Base-by-base conservation (phyloP, 1,140 invertebrate genomes). In the Solenopsis invicta region DNA sequence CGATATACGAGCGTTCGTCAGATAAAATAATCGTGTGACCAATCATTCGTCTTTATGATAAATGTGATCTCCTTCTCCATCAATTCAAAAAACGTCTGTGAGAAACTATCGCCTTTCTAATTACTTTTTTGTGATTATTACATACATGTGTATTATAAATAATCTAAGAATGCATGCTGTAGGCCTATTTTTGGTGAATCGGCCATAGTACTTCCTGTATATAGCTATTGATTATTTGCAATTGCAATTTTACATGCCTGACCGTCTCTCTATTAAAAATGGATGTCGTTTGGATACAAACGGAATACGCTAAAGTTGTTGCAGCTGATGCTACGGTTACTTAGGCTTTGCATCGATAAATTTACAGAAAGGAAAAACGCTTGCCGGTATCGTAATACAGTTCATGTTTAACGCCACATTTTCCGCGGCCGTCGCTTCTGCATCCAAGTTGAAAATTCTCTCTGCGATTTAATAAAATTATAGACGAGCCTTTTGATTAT, bases 111-210 rank as follows among this genome's bases (percentile, higher is more conserved):
- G 50, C 45, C 59, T 29, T 81, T 48, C 52, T 54, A 41, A 45
- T 71, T 50, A 41, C 54, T 86, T 37, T 29, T 72, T 50, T 64
- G 62, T 56, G 45, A 9, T 62, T 62, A 9, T 62, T 62, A 87
- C 62, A 76, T 66, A 84, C 48, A 84, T 34, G 62, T 59, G 56
- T 82, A 24, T 88, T 69, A 67, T 78, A 85, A 66, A 78, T 85
- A 66, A 85, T 85, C 50, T 85, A 85, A 78, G 62, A 67, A 85
- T 54, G 62, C 61, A 85, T 85, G 82, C 37, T 48, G 50, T 85
- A 85, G 82, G 82, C 82, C 82, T 78, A 24, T 85, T 78, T 78
- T 24, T 50, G 37, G 9, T 80, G 45, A 67, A 41, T 81, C 67
- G 87, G 48, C 74, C 66, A 21, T 64, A 64, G 10, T 56, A n/a